Evolutionary conservation across 2,888 invertebrate species (phyloP), one percentile per base, ranked within the genome.

Genomic region (Baccha elongata): DNA sequence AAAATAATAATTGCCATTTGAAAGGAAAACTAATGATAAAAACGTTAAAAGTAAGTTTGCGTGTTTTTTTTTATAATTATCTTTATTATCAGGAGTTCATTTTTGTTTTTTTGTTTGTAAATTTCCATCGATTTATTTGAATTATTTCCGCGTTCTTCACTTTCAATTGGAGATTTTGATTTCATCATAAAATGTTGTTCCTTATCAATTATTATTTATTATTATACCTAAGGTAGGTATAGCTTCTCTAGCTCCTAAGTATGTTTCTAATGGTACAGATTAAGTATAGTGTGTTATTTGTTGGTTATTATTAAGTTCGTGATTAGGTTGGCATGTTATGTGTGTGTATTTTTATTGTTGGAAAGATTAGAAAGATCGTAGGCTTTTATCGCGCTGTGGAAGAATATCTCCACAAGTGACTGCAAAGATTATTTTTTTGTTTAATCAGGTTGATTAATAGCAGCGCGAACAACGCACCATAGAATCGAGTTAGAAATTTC

Each of bases 281-380:
- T 6, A 8, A 19, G 7, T 44, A 17, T 26, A 29, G 19, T 15
- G 21, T 60, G 7, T 60, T 29, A n/a, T 0, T 17, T 58, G 42
- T 15, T 15, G 4, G 1, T 58, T 26, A 11, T 37, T 37, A 37
- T 37, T 6, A 1, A 10, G 11, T 44, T 44, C 5, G 29, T 44
- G 60, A 17, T 60, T 60, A n/a, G n/a, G n/a, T n/a, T n/a, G n/a
- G n/a, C n/a, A n/a, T n/a, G 19, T 44, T 42, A 60, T 17, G 29
- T 40, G 26, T n/a, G 29, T n/a, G n/a, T 23, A n/a, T 53, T 29
- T 26, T 52, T 52, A n/a, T 40, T n/a, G n/a, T n/a, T n/a, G n/a
- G n/a, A n/a, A n/a, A n/a, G n/a, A n/a, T n/a, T n/a, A n/a, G n/a
- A n/a, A n/a, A n/a, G n/a, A n/a, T n/a, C n/a, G n/a, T n/a, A n/a